phyloP scores from a whole-genome alignment of 1,140 invertebrate genomes.

The Agrypnia vestita region DNA sequence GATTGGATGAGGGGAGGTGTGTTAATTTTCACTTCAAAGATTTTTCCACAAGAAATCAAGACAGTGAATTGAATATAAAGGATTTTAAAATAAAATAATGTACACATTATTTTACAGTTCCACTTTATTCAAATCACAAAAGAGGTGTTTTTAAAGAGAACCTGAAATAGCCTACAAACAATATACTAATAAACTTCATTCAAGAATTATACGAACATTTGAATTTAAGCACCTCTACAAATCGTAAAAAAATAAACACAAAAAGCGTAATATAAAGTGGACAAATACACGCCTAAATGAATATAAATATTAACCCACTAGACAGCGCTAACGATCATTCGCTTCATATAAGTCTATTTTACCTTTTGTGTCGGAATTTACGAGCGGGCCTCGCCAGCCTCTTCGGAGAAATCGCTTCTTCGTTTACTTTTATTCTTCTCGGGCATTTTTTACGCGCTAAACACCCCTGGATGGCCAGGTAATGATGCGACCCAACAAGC shows the following conservation, averaged over 20 bases:
- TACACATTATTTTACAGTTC: no score
- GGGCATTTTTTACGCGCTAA: conserved; percentile 32
- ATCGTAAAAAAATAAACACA: background rate
- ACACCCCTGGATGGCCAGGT: conserved; percentile 24
- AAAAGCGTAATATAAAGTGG: conserved; percentile 3
- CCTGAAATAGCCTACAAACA: no score
- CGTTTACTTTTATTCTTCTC: conserved; percentile 6
- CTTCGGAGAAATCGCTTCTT: conserved; percentile 10
- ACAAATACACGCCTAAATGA: conserved; percentile 37
- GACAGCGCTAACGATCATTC: conserved; percentile 12
- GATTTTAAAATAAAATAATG: no score
- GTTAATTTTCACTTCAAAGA: no score
- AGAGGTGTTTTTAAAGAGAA: no score
- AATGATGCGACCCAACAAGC: conserved; percentile 34
- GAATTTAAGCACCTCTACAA: background rate
- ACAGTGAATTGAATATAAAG: no score
- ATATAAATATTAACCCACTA: conserved; percentile 37
- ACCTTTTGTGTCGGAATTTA: conserved; percentile 42
- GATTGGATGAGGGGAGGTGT: no score
- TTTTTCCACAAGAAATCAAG: no score
- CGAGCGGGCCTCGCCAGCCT: background rate
- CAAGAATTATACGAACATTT: background rate
- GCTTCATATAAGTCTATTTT: conserved; percentile 39
- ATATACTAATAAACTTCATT: conserved; percentile 2
- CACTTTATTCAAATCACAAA: no score